Conservation (phyloP, 2,113 vertebrate genomes). For the Balaeniceps rex region DNA sequence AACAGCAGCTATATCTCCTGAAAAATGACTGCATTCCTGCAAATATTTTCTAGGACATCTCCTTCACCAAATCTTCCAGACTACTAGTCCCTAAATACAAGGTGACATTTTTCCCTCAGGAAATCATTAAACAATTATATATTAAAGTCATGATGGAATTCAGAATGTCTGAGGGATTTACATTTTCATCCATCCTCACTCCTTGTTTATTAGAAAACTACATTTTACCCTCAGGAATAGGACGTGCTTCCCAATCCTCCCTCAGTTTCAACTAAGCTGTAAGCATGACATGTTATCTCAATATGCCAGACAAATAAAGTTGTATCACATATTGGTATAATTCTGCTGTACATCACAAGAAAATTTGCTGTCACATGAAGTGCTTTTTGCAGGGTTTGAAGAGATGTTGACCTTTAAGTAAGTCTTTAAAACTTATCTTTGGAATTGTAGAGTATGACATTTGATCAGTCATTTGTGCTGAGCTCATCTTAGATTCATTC, state of each 20-base stretch:
- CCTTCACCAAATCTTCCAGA: not conserved
- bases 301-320: not conserved
- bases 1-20: not conserved
- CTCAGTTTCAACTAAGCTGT: not conserved
- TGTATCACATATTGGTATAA: not conserved
- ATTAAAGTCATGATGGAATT: not conserved
- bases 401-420: not conserved
- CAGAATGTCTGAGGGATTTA: not conserved
- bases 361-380: not conserved
- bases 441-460: not conserved
- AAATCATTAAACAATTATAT: not conserved
- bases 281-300: not conserved
- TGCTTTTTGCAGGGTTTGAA: not conserved
- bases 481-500: not conserved
- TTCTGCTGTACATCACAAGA: not conserved
- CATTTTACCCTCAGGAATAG: not conserved
- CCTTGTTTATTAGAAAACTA: not conserved
- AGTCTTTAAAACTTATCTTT: not conserved
- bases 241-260: not conserved
- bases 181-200: not conserved
- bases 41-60: not conserved
- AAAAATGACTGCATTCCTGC: not conserved
- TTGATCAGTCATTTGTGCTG: not conserved
- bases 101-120: not conserved
- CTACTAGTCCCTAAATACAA: not conserved